Conservation (phyloP, 2,113 vertebrate species). For the Cariama cristata region DNA sequence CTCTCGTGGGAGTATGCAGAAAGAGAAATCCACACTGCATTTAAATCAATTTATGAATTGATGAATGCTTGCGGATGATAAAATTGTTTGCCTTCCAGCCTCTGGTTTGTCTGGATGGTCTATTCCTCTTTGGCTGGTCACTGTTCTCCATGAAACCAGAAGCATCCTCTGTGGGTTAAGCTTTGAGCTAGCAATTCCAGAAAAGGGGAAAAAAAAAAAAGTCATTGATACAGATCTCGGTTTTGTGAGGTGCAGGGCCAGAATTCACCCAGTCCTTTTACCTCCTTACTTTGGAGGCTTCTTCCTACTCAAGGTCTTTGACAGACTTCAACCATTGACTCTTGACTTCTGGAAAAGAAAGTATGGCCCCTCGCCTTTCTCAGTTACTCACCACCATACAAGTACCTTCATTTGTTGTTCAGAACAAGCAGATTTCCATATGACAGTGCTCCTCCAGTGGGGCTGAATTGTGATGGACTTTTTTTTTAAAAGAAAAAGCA, state of each 20-base stretch:
- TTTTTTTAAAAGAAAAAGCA: not conserved
- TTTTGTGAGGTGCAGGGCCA: not conserved
- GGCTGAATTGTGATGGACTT: not conserved
- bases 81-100: not conserved
- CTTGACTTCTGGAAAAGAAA: not conserved
- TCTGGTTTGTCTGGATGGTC: not conserved
- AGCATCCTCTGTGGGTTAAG: accelerated
- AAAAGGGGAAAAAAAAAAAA: not conserved
- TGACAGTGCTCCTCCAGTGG: not conserved
- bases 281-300: not conserved
- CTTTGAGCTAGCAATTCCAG: not conserved
- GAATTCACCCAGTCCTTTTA: not conserved
- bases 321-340: not conserved
- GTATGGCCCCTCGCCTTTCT: not conserved
- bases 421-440: not conserved
- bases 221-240: not conserved
- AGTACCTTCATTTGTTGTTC: not conserved
- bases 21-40: not conserved
- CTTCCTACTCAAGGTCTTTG: not conserved
- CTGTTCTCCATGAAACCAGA: not conserved
- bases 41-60: not conserved
- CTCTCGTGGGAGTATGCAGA: not conserved
- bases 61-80: not conserved
- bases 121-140: not conserved
- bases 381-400: not conserved